These are phyloP conservation scores for western clawed frog (Xenopus tropicalis) DNA, from an alignment of 2,113 vertebrate genomes.

Conservation along the genomic window UCB_Xtro_10.0 CM004444.2:118472501-118473000, in stretches of 20 bases:
- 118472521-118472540: background rate
- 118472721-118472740: background rate
- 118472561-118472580: background rate
- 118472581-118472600: too few relatives aligned
- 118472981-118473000: conserved; percentile 13
- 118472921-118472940: background rate
- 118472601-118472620: too few relatives aligned
- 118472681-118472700: too few relatives aligned
- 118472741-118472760: background rate
- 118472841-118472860: too few relatives aligned
- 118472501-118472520: conserved; percentile 1
- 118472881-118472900: conserved; percentile 1
- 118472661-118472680: too few relatives aligned
- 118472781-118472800: background rate
- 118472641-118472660: too few relatives aligned
- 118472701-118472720: too few relatives aligned
- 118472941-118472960: conserved; percentile 13
- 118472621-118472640: too few relatives aligned
- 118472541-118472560: conserved; percentile 1
- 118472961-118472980: conserved; percentile 15
- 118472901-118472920: conserved; percentile 6
- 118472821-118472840: background rate
- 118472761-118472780: background rate
- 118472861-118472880: too few relatives aligned
- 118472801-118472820: background rate